A percentile compares a stretch with the other conserved stretches of the same genome.
Evolutionary conservation across 2,113 vertebrate genomes (phyloP).

Genomic region (Oreotragus oreotragus): DNA sequence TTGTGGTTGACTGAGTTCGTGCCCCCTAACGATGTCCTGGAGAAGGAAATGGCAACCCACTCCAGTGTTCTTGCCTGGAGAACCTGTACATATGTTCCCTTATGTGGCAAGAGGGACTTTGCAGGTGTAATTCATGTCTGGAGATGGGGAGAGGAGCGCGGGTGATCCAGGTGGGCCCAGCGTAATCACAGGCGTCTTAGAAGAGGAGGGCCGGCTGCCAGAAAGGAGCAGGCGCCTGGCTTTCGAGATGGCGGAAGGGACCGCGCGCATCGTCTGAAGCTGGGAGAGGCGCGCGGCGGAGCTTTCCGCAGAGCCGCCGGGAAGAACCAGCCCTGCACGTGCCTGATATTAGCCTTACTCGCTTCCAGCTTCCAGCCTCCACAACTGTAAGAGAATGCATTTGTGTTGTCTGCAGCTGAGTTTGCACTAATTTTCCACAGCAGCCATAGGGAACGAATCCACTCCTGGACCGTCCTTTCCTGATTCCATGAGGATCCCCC

Average conservation of each 20-base stretch:
- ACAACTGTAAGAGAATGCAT: background rate
- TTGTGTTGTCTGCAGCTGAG: background rate
- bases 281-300: background rate
- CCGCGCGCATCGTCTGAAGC: accelerated
- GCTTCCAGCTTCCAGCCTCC: background rate
- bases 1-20: background rate
- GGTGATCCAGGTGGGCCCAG: background rate
- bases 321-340: background rate
- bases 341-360: too few relatives aligned
- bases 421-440: background rate
- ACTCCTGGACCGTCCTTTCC: background rate
- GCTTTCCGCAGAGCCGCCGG: too few relatives aligned
- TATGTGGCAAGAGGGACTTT: background rate
- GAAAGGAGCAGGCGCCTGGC: background rate
- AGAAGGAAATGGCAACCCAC: too few relatives aligned
- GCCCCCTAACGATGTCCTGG: too few relatives aligned
- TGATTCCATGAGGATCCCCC: background rate
- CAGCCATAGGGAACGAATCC: background rate
- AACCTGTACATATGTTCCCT: background rate
- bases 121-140: background rate
- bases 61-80: too few relatives aligned
- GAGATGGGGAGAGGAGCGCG: background rate
- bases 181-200: background rate
- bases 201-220: background rate
- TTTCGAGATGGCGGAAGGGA: background rate